Base-by-base conservation (phyloP, 2,113 vertebrate genomes). In the Xyrauchen texanus region DNA sequence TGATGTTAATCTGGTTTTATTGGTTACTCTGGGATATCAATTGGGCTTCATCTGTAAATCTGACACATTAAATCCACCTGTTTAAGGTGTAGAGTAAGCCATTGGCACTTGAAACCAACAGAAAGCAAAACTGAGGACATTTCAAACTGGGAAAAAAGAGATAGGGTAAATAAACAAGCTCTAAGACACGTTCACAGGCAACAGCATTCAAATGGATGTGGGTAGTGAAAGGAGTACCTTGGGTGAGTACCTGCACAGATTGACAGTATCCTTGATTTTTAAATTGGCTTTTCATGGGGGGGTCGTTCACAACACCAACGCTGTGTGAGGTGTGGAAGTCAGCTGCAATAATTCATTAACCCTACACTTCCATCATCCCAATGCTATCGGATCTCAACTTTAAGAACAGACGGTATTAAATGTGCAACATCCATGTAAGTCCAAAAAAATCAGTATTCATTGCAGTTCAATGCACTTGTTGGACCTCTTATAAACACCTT, bases 141-240 rank as follows among this genome's bases (percentile, higher is more conserved):
- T 87, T 89, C 93, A 94, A 90, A 94, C 64, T 62, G 68, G 47
- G 82, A 92, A 85, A 91, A 92, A 86, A 51, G 84, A 80, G 80
- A 70, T 69, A 13, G 68, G 61, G 80, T 62, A 15, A 85, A 78
- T 91, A 90, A 92, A 93, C 93, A 94, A 95, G 91, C 93, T 94
- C 94, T 95, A 83, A 86, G 89, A 81, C 85, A 89, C 73, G 85
- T 95, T 95, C 93, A 98, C 96, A 98, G 96, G 96, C 94, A 98
- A 98, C 92, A 97, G 96, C 95, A 98, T 98, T 98, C 95, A 98
- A 96, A 95, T 96, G 95, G 96, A 98, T 96, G 96, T 97, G 96
- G 96, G 97, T 98, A 98, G 94, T 98, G 96, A 99, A 98, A 99
- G 98, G 96, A 98, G 96, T 98, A 98, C 97, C 97, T 98, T 95